Conservation (phyloP, 2,113 vertebrate species). For the Scopus umbretta region DNA sequence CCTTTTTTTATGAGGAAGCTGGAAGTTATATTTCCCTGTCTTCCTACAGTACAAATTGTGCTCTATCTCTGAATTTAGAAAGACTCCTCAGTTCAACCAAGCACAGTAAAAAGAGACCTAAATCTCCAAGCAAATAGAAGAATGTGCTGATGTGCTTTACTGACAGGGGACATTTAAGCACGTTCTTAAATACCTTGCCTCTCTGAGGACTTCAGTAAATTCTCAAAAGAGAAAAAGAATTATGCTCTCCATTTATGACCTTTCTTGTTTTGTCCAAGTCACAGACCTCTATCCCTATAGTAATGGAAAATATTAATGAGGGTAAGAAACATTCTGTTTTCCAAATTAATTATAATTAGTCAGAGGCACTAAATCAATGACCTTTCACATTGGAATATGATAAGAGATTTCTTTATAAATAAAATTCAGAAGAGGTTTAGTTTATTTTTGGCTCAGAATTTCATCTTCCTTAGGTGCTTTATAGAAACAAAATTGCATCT, state of each 20-base stretch:
- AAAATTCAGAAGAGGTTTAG: neutral
- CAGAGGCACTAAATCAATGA: neutral
- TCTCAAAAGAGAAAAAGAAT: neutral
- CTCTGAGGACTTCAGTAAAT: neutral
- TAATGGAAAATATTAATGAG: slow-evolving; percentile 2
- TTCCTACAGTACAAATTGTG: neutral
- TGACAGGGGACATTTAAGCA: neutral
- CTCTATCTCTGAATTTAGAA: neutral
- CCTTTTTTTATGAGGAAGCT: neutral
- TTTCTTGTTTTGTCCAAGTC: slow-evolving; percentile 4
- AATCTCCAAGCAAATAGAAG: neutral
- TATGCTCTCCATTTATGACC: neutral
- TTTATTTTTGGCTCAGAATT: slow-evolving; percentile 46
- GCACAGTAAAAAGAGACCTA: neutral
- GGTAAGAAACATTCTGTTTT: slow-evolving; percentile 10
- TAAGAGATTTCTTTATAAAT: neutral
- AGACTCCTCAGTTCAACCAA: neutral
- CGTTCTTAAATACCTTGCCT: neutral
- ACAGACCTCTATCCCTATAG: neutral
- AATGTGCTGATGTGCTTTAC: neutral
- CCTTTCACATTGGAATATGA: neutral
- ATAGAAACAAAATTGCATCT: slow-evolving; percentile 3
- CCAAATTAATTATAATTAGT: slow-evolving; percentile 20
- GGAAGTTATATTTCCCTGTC: neutral
- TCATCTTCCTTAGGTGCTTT: slow-evolving; percentile 18